Evolutionary conservation across 1,140 invertebrate genomes (phyloP), one percentile per base, ranked within the genome.

Genomic region (Pogonomyrmex californicus): DNA sequence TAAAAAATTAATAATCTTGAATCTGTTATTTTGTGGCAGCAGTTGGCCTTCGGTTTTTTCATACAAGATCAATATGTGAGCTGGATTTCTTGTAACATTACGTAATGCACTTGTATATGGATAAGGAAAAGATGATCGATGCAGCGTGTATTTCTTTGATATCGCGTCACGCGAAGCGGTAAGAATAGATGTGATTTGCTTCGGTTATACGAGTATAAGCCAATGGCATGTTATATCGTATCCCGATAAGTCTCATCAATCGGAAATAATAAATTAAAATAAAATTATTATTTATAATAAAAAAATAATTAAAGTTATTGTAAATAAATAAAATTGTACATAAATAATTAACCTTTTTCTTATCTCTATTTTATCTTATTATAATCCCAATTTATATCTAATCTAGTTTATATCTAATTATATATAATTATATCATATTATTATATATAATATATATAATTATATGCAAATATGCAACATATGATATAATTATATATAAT

Each of bases 61-160:
- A 82, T 9, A 44, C 17, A 38, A 86, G 49, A 86, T 86, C 77
- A 82, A 86, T 86, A 68, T 58, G 23, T 58, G 4, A 49, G 9
- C 51, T 6, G 41, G 36, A 14, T 63, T 86, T 81, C 10, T 60
- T 56, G 49, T 68, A 86, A 82, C 85, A 54, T 82, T n/a, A n/a
- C n/a, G n/a, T 56, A 83, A 83, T 86, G 54, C 54, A 82, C 65
- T 82, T 65, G 85, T 82, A 86, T 56, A 49, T 71, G 47, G 58
- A 63, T 70, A 86, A 60, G 66, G 44, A 83, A 60, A 86, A 68
- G 10, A 12, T 65, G 77, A 86, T 82, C 85, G 85, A 82, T 86
- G 33, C 12, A 30, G 33, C 12, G 17, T 81, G 33, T 71, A 60
- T 78, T 85, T 86, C 77, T 82, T 82, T 51, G 63, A 85, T 77